phyloP scores from a whole-genome alignment of 1,140 invertebrate species.

The Spodoptera frugiperda region DNA sequence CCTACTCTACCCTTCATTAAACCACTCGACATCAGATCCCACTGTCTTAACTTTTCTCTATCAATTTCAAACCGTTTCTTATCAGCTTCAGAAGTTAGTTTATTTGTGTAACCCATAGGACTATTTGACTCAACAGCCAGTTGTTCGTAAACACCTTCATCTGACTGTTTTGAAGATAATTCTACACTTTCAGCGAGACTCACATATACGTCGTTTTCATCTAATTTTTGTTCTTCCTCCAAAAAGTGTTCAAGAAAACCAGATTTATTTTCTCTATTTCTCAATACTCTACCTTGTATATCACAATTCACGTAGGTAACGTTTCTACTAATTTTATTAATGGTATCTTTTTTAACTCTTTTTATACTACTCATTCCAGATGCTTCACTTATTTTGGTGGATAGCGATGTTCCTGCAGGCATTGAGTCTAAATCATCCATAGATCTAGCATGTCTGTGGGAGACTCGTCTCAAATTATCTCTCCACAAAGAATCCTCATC shows the following conservation, averaged over 20 bases:
- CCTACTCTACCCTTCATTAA: constrained; percentile 85
- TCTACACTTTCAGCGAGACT: constrained; percentile 82
- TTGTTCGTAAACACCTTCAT: constrained; percentile 85
- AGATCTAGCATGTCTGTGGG: constrained; percentile 92
- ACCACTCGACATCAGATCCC: constrained; percentile 94
- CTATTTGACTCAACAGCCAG: constrained; percentile 68
- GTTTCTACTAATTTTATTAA: constrained; percentile 87
- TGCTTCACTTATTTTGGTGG: constrained; percentile 65
- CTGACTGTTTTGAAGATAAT: constrained; percentile 57
- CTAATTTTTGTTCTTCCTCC: constrained; percentile 67
- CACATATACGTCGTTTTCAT: constrained; percentile 88
- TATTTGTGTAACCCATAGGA: constrained; percentile 43
- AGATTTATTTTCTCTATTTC: constrained; percentile 54
- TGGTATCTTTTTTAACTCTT: constrained; percentile 69
- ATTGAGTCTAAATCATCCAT: constrained; percentile 91
- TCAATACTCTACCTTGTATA: constrained; percentile 78
- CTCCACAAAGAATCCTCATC: constrained; percentile 93
- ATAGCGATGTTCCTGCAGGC: constrained; percentile 63
- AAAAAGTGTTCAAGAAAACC: constrained; percentile 56
- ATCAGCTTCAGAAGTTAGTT: constrained; percentile 46
- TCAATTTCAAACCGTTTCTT: constrained; percentile 89
- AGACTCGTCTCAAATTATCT: constrained; percentile 91
- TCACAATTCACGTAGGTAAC: constrained; percentile 92
- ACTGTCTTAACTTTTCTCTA: constrained; percentile 93
- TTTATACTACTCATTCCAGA: constrained; percentile 81